These are phyloP conservation scores for Prochilodus magdalenae DNA, from an alignment of 2,113 vertebrate species.

Conservation along the genomic window DNA sequence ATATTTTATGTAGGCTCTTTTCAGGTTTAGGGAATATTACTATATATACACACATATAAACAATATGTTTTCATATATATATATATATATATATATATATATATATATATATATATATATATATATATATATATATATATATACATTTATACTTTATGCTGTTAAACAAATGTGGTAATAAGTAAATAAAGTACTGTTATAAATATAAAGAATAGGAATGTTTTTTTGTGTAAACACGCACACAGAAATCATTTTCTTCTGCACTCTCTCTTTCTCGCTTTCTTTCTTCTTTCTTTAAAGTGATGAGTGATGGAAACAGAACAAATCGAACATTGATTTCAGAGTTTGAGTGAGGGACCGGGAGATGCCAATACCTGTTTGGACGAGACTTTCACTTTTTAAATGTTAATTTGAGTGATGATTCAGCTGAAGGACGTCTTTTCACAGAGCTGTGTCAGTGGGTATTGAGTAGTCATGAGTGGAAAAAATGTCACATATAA, in stretches of 20 bases:
- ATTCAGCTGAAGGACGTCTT: not conserved
- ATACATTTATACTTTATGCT: too few species aligned
- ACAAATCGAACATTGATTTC: not conserved
- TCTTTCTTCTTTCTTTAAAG: not conserved
- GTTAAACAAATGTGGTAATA: too few species aligned
- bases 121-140: too few species aligned
- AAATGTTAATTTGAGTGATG: not conserved
- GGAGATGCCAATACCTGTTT: not conserved
- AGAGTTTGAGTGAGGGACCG: not conserved
- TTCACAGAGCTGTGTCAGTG: not conserved
- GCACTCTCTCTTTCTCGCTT: not conserved
- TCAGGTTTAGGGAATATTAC: too few species aligned
- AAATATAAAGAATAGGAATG: not conserved
- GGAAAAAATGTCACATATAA: too few species aligned
- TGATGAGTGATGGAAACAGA: not conserved
- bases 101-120: too few species aligned
- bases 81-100: too few species aligned
- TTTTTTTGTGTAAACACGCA: not conserved
- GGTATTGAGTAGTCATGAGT: too few species aligned
- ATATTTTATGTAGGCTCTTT: too few species aligned
- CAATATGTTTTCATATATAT: too few species aligned
- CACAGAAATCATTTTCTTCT: not conserved
- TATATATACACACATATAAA: too few species aligned
- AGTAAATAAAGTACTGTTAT: too few species aligned
- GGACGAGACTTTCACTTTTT: not conserved